A percentile compares a stretch with the other conserved stretches of the same genome.
Evolutionary conservation across 2,797 vertebrate species (phyloP).

Genomic region (Buceros bicornis): DNA sequence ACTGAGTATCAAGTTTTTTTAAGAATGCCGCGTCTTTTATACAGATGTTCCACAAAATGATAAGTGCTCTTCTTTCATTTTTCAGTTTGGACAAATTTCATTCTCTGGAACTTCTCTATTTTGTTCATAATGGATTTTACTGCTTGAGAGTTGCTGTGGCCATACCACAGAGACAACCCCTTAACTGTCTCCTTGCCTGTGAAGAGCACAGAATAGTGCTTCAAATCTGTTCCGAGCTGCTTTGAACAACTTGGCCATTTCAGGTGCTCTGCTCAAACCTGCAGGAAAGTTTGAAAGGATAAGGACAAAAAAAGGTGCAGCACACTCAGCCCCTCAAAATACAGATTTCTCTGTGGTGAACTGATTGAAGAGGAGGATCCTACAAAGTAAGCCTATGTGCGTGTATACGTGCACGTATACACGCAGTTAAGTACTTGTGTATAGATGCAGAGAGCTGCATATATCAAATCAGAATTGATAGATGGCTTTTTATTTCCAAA

Average conservation of each 20-base stretch:
- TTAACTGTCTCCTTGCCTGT: not conserved
- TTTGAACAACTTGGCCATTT: not conserved
- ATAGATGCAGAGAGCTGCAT: not conserved
- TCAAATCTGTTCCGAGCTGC: not conserved
- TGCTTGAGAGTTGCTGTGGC: not conserved
- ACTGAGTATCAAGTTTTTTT: not conserved
- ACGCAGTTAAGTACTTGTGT: accelerated
- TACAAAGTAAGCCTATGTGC: accelerated
- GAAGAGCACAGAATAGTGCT: not conserved
- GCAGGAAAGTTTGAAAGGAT: not conserved
- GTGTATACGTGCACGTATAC: accelerated
- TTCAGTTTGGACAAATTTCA: not conserved
- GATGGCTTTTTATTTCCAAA: not conserved
- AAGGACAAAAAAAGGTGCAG: not conserved
- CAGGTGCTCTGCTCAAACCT: not conserved
- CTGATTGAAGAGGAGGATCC: not conserved
- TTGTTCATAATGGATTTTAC: not conserved
- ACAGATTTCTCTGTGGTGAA: not conserved
- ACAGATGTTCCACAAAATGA: not conserved
- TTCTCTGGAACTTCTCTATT: not conserved
- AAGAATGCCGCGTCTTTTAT: not conserved
- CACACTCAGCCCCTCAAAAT: not conserved
- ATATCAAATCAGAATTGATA: not conserved
- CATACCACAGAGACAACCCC: accelerated
- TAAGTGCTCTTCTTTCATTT: not conserved